Percentiles rank a stretch among this genome's conserved stretches.
Conservation (phyloP, 37 sponge, comb jelly and placozoan genomes). For the Hormiphora californensis region DNA sequence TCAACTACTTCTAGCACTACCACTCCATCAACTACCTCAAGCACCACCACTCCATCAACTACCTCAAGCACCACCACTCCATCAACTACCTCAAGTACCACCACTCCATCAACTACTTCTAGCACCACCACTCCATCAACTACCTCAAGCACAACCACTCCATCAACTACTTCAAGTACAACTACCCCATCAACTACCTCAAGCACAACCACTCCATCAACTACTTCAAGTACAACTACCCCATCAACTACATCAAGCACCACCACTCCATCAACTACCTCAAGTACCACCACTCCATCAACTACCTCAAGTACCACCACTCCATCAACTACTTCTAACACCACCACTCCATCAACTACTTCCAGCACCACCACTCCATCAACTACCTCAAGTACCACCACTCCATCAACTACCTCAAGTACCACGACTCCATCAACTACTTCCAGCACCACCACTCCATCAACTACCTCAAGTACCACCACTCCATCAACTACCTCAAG, state of each 20-base stretch:
- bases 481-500: neutral
- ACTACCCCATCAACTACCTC: neutral
- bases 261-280: slow-evolving; percentile 2
- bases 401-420: slow-evolving; percentile 2
- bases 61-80: slow-evolving; percentile 25
- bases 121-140: neutral
- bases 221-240: neutral
- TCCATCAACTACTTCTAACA: too few species aligned
- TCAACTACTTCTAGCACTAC: slow-evolving; percentile 29
- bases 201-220: slow-evolving; percentile 16
- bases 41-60: neutral
- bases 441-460: neutral
- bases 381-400: neutral
- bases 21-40: neutral
- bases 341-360: neutral
- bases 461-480: slow-evolving; percentile 23
- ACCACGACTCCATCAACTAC: neutral
- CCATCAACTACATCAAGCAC: neutral
- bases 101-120: neutral
- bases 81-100: neutral
- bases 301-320: slow-evolving; percentile 20
- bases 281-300: slow-evolving; percentile 17
- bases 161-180: slow-evolving; percentile 31
- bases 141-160: too few species aligned
- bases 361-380: slow-evolving; percentile 37